Evolutionary conservation across 2,113 vertebrate genomes (phyloP).

Genomic region (Cyrtonyx montezumae): DNA sequence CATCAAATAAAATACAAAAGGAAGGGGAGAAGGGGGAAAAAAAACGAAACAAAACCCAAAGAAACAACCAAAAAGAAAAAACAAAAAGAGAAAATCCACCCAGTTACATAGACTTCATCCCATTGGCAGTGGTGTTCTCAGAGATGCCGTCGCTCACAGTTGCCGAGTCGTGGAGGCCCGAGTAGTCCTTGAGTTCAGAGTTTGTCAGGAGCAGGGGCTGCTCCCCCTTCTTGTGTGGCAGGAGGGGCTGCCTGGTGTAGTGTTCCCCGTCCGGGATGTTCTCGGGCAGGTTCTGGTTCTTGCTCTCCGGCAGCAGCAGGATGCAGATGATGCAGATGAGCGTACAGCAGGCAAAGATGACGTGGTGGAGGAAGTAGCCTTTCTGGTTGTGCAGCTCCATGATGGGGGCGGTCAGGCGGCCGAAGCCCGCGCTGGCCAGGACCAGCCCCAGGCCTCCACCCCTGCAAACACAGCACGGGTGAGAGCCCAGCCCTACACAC

Average conservation of each 20-base stretch:
- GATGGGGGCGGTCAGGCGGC: constrained; percentile 94
- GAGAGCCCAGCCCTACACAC: not conserved
- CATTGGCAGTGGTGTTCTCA: constrained; percentile 87
- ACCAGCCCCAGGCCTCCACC: constrained; percentile 93
- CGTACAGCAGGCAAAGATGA: constrained; percentile 98
- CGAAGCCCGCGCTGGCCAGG: constrained; percentile 94
- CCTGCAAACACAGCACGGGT: constrained; percentile 71
- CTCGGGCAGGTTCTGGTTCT: constrained; percentile 91
- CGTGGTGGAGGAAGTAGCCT: constrained; percentile 97
- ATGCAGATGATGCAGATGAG: constrained; percentile 99
- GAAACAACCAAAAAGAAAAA: too few species aligned
- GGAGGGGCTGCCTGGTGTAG: constrained; percentile 90
- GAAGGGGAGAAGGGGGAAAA: not conserved
- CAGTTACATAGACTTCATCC: constrained; percentile 82
- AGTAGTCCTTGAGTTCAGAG: constrained; percentile 93
- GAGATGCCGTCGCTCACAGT: constrained; percentile 79
- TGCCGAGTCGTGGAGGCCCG: constrained; percentile 87
- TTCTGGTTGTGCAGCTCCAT: constrained; percentile 99
- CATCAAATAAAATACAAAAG: constrained; percentile 60
- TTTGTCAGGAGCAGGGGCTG: constrained; percentile 94
- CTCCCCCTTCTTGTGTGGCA: constrained; percentile 88
- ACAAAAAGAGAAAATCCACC: not conserved
- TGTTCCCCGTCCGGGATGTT: constrained; percentile 91
- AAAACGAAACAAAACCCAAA: not conserved
- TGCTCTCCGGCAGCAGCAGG: constrained; percentile 93